Evolutionary conservation across 2,797 vertebrate species (phyloP).

Genomic region (Sebastes vulpes): DNA sequence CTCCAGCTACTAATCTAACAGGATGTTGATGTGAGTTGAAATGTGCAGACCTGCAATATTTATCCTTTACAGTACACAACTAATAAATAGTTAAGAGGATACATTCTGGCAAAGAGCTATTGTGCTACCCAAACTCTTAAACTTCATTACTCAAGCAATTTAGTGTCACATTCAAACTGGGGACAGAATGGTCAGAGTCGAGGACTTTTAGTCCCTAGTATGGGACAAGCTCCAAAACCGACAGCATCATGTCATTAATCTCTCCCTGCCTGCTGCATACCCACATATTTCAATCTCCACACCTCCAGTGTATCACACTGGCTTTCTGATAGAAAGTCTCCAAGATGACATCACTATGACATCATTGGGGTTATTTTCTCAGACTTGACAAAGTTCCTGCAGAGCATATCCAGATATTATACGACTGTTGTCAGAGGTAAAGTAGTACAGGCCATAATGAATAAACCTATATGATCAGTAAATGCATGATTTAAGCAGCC

Average conservation of each 20-base stretch:
- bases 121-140: neutral
- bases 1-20: no score
- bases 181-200: no score
- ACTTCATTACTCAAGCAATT: no score
- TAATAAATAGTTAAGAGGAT: neutral
- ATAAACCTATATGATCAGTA: neutral
- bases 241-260: neutral
- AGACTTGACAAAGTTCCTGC: neutral
- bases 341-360: neutral
- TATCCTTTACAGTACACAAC: neutral
- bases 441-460: neutral
- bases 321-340: neutral
- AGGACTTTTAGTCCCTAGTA: neutral
- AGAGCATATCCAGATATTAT: neutral
- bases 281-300: neutral
- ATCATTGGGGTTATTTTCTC: neutral
- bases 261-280: neutral
- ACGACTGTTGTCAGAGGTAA: neutral
- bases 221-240: neutral
- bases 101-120: neutral
- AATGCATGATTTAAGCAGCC: neutral
- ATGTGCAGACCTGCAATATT: neutral
- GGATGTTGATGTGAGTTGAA: neutral
- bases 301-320: neutral
- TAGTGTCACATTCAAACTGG: no score